These are phyloP conservation scores for Oryzias melastigma DNA, from an alignment of 2,113 vertebrate genomes.

Conservation along the genomic window DNA sequence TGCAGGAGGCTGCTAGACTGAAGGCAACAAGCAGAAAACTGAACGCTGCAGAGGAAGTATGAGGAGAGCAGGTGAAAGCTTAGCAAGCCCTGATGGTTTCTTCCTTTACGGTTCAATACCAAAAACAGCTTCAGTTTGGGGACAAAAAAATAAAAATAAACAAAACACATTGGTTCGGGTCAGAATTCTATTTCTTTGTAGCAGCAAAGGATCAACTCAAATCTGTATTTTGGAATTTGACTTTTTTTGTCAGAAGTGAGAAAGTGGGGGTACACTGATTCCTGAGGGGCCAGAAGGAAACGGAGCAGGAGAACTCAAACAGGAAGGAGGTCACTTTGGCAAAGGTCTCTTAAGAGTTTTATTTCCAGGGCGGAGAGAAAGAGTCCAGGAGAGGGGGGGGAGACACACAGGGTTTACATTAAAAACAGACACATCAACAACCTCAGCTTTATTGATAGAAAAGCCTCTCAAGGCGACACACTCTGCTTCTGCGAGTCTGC, in stretches of 20 bases:
- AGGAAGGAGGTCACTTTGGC: slow-evolving; percentile 62
- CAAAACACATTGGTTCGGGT: no score
- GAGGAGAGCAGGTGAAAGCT: slow-evolving; percentile 2
- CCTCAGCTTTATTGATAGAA: slow-evolving; percentile 49
- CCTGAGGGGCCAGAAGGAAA: slow-evolving; percentile 67
- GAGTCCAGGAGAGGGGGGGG: slow-evolving; percentile 7
- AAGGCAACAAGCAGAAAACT: slow-evolving; percentile 51
- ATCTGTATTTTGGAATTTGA: background rate
- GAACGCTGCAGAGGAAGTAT: slow-evolving; percentile 48
- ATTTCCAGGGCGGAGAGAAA: background rate
- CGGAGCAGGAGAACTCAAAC: slow-evolving; percentile 34
- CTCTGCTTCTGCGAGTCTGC: slow-evolving; percentile 38
- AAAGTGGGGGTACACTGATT: slow-evolving; percentile 34
- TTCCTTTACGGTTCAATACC: no score
- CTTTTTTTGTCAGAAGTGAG: slow-evolving; percentile 12
- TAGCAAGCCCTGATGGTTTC: no score
- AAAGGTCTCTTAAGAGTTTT: slow-evolving; percentile 50
- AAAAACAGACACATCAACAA: slow-evolving; percentile 46
- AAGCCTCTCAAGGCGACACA: slow-evolving; percentile 41
- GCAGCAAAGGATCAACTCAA: background rate
- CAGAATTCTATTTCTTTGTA: background rate
- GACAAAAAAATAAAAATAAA: no score
- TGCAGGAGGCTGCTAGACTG: slow-evolving; percentile 17
- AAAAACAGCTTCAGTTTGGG: no score
- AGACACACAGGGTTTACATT: slow-evolving; percentile 43